phyloP scores from a whole-genome alignment of 2,797 vertebrate species.

The Xenopus petersii region DNA sequence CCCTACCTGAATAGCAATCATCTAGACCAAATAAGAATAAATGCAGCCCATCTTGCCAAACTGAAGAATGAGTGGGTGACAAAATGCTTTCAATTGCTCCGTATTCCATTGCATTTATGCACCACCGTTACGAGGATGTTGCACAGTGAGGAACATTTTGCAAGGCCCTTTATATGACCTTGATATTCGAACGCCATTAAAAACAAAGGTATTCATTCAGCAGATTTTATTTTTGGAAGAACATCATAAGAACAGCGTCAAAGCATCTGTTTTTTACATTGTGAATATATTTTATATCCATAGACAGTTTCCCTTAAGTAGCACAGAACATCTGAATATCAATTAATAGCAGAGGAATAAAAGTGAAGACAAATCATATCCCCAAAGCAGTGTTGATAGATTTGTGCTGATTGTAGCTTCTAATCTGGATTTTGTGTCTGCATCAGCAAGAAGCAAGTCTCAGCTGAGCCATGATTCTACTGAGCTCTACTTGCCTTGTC shows the following conservation, averaged over 20 bases:
- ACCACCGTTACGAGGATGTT: too few species aligned
- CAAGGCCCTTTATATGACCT: too few species aligned
- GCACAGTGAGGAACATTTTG: too few species aligned
- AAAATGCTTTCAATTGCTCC: too few species aligned
- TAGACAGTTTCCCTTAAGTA: not conserved
- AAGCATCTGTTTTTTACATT: not conserved
- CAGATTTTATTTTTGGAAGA: not conserved
- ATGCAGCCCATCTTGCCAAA: too few species aligned
- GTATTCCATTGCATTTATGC: too few species aligned
- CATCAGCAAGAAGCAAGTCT: slow-evolving; percentile 35
- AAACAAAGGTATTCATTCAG: too few species aligned
- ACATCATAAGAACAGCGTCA: not conserved
- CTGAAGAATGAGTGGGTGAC: too few species aligned
- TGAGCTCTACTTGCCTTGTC: not conserved
- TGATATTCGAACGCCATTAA: too few species aligned
- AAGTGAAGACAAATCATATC: slow-evolving; percentile 26
- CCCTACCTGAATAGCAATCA: too few species aligned
- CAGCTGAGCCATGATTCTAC: slow-evolving; percentile 15
- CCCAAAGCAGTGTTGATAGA: slow-evolving; percentile 28
- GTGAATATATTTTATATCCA: not conserved
- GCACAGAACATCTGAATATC: slow-evolving; percentile 1
- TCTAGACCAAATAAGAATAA: too few species aligned
- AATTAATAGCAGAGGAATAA: slow-evolving; percentile 25
- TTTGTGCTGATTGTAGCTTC: slow-evolving; percentile 40
- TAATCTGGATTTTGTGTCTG: slow-evolving; percentile 36